Evolutionary conservation across 1,140 invertebrate species (phyloP).

Genomic region (Chironomus striatipennis): DNA sequence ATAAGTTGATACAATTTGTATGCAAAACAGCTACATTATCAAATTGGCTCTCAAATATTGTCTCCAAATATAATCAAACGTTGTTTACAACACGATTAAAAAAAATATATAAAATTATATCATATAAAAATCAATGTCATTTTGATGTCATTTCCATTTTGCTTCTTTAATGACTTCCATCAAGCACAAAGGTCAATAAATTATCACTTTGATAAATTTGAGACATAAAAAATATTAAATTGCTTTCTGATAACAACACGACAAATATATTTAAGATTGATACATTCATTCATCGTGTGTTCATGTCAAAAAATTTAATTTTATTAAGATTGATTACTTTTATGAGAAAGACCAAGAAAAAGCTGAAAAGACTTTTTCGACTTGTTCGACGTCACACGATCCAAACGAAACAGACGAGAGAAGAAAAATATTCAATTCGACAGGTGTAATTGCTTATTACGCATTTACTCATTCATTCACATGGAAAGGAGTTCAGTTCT

Average conservation of each 20-base stretch:
- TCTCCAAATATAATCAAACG: too few relatives aligned
- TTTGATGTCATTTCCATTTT: too few relatives aligned
- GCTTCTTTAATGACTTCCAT: too few relatives aligned
- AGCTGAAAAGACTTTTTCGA: too few relatives aligned
- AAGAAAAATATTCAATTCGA: not conserved
- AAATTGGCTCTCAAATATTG: too few relatives aligned
- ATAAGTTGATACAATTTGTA: too few relatives aligned
- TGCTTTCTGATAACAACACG: not conserved
- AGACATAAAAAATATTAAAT: not conserved
- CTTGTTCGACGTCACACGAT: too few relatives aligned
- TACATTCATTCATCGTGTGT: not conserved
- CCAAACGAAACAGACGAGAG: not conserved
- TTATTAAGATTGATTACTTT: constrained; percentile 9
- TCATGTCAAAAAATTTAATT: constrained; percentile 3
- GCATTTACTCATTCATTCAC: not conserved
- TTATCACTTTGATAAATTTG: constrained; percentile 1
- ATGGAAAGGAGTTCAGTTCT: not conserved
- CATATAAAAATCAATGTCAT: too few relatives aligned
- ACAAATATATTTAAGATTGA: not conserved
- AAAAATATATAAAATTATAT: too few relatives aligned
- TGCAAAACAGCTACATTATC: too few relatives aligned
- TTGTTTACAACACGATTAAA: too few relatives aligned
- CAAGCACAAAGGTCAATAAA: not conserved
- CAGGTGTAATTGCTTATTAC: constrained; percentile 20
- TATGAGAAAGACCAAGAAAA: not conserved